Percentiles rank a stretch among this genome's conserved stretches.
Evolutionary conservation across 2,113 vertebrate species (phyloP).

Genomic region (Hippocampus barbouri): DNA sequence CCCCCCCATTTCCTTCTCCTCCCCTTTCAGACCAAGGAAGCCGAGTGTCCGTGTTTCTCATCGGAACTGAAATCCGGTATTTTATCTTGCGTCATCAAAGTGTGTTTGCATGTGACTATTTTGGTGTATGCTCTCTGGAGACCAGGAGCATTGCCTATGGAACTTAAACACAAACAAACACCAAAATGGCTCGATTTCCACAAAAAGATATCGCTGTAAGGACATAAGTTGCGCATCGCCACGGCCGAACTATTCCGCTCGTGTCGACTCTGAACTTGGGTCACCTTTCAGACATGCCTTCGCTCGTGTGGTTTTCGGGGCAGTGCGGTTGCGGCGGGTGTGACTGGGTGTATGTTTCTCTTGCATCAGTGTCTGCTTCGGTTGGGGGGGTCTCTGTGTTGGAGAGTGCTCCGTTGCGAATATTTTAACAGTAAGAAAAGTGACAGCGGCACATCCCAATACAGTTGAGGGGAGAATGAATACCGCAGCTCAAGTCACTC

Average conservation of each 20-base stretch:
- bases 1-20: conserved; percentile 49
- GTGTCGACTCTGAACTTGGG: conserved; percentile 12
- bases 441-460: conserved; percentile 41
- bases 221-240: background rate
- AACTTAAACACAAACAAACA: conserved; percentile 20
- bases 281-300: background rate
- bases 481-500: conserved; percentile 40
- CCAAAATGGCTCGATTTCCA: conserved; percentile 6
- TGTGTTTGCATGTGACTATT: conserved; percentile 22
- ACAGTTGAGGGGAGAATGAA: conserved; percentile 38
- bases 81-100: conserved; percentile 28
- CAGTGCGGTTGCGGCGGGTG: conserved; percentile 32
- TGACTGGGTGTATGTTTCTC: conserved; percentile 37
- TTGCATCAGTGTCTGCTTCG: conserved; percentile 33
- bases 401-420: conserved; percentile 39
- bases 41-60: conserved; percentile 65
- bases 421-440: conserved; percentile 26
- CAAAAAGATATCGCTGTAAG: background rate
- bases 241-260: conserved; percentile 14
- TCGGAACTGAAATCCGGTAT: conserved; percentile 55
- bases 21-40: conserved; percentile 45
- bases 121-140: conserved; percentile 23
- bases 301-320: conserved; percentile 19
- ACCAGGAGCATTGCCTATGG: conserved; percentile 7
- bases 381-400: conserved; percentile 48